phyloP scores from a whole-genome alignment of 2,888 invertebrate genomes.

The Eurois occulta region DNA sequence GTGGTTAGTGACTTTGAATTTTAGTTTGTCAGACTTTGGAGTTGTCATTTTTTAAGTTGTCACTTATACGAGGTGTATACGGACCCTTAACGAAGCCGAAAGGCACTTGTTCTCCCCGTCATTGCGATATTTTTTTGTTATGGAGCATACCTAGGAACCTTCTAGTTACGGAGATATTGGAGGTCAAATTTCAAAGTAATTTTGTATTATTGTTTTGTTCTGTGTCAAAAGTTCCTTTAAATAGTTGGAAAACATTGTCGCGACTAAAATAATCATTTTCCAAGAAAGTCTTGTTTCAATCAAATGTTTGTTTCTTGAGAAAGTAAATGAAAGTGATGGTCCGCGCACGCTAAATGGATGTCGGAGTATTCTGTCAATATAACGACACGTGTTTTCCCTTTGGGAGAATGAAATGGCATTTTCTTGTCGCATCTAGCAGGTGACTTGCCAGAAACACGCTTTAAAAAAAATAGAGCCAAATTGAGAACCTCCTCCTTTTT shows the following conservation, averaged over 20 bases:
- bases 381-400: slow-evolving; percentile 3
- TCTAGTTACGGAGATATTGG: background rate
- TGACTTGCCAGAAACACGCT: slow-evolving; percentile 10
- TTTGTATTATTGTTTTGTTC: too few relatives aligned
- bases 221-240: background rate
- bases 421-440: background rate
- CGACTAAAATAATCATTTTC: slow-evolving; percentile 11
- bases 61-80: background rate
- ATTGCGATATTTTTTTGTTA: background rate
- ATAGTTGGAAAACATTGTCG: background rate
- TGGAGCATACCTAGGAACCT: background rate
- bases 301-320: slow-evolving; percentile 34
- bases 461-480: background rate
- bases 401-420: background rate
- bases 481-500: too few relatives aligned
- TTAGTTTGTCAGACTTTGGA: slow-evolving; percentile 22
- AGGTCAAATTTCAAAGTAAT: too few relatives aligned
- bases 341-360: slow-evolving; percentile 14
- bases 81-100: background rate
- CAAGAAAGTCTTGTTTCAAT: slow-evolving; percentile 24
- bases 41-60: background rate
- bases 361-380: slow-evolving; percentile 29
- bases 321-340: slow-evolving; percentile 40
- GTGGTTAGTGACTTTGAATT: slow-evolving; percentile 15
- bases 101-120: background rate